Base-by-base conservation (phyloP, 2,797 vertebrate species). In the Geotrypetes seraphini region DNA sequence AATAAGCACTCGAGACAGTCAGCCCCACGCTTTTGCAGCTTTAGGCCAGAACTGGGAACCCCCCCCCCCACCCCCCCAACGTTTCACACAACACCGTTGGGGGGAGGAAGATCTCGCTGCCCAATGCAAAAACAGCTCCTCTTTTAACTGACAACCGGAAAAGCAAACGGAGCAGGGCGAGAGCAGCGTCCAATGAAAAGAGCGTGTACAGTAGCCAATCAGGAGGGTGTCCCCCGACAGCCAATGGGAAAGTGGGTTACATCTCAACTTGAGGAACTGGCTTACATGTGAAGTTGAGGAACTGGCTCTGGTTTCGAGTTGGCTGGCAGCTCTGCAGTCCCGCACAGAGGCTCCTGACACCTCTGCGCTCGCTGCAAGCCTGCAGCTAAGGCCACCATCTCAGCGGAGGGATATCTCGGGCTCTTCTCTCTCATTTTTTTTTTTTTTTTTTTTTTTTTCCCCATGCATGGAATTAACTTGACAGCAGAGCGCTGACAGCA, bases 401-500 rank as follows among this genome's bases (percentile, higher is more conserved):
- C 67, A 66, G 73, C 73, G 73, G 72, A 75, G 73, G 72, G 72
- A 69, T 60, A 56, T 74, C 56, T 64, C 31, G 52, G 50, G 47
- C 63, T 48, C 63, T 56, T 39, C 42, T 46, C 47, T 27, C 53
- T 53, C 60, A 56, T 30, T 38, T 22, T 31, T 22, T 13, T 28
- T 32, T 14, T 30, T 29, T 50, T 47, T 53, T 55, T 46, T 53
- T 22, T 30, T 29, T 50, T 47, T 53, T 55, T 46, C 53, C 22
- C 55, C 46, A 53, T 66, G 66, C 70, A 53, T 68, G 62, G 72
- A 66, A 73, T 71, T 67, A 57, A 74, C 74, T 74, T 76, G 71
- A 73, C 73, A 73, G 69, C 69, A 63, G 73, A 76, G 67, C 71
- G 73, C 73, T 73, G 74, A 74, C 70, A 67, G n/a, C n/a, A n/a